Percentiles rank a stretch among this genome's conserved stretches.
phyloP scores from a whole-genome alignment of 2,113 vertebrate species.

The Cephalopholis sonnerati region DNA sequence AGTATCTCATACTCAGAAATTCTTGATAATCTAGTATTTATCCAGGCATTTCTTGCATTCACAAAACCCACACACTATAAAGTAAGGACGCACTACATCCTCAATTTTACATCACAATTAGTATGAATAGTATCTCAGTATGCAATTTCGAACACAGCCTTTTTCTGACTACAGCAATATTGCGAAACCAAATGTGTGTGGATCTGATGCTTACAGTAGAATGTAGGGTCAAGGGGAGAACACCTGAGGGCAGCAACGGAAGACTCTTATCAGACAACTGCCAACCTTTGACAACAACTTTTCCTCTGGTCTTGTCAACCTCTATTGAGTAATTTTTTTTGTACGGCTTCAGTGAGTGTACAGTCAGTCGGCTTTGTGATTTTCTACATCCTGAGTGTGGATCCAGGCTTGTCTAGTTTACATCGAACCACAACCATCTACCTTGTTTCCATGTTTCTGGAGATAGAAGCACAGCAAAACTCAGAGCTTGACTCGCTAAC shows the following conservation, averaged over 20 bases:
- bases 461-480: conserved; percentile 64
- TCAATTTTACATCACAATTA: no score
- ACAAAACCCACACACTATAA: no score
- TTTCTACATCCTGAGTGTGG: conserved; percentile 55
- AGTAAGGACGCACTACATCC: no score
- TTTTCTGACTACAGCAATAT: conserved; percentile 44
- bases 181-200: conserved; percentile 23
- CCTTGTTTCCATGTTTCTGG: conserved; percentile 45
- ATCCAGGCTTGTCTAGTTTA: conserved; percentile 60
- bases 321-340: conserved; percentile 60
- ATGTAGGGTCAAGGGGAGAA: neutral
- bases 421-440: conserved; percentile 59
- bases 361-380: conserved; percentile 60
- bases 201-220: conserved; percentile 24
- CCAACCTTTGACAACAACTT: conserved; percentile 54
- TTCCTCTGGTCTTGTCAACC: conserved; percentile 29
- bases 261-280: conserved; percentile 49
- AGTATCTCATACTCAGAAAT: no score
- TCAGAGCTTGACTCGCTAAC: conserved; percentile 33
- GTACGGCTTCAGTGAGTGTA: conserved; percentile 49
- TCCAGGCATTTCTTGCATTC: no score
- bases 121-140: no score
- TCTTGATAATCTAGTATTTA: no score
- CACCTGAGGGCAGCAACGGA: conserved; percentile 6
- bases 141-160: neutral